A percentile compares a stretch with the other conserved stretches of the same genome.
phyloP scores from a whole-genome alignment of 1,140 invertebrate species.

The Trichomalopsis sarcophagae region DNA sequence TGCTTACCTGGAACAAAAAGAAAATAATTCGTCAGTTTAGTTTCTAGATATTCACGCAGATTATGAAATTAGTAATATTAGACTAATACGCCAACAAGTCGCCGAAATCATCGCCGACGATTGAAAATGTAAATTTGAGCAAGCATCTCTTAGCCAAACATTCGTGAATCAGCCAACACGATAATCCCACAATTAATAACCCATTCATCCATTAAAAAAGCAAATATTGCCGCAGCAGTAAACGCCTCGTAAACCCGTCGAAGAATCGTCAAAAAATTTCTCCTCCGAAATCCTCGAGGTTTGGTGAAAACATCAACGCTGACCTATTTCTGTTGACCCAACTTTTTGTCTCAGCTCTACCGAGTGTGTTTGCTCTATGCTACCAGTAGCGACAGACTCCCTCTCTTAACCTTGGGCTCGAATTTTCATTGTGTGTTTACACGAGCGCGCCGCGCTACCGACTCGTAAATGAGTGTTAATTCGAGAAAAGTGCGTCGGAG shows the following conservation, averaged over 20 bases:
- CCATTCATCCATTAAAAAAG: not conserved
- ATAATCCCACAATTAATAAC: not conserved
- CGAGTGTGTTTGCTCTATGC: not conserved
- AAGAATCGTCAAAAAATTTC: not conserved
- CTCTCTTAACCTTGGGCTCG: not conserved
- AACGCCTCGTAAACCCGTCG: not conserved
- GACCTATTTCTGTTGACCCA: slow-evolving; percentile 33
- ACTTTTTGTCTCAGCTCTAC: not conserved
- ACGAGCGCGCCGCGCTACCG: not conserved
- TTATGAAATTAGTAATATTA: too few relatives aligned
- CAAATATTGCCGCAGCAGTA: not conserved
- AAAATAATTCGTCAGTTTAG: not conserved
- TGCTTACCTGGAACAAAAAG: slow-evolving; percentile 19
- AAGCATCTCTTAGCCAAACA: not conserved
- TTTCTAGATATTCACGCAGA: too few relatives aligned
- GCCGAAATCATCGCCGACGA: too few relatives aligned
- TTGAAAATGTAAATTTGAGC: slow-evolving; percentile 5
- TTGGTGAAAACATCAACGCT: not conserved
- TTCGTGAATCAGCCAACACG: not conserved
- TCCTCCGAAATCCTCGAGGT: not conserved
- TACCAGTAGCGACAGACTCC: not conserved
- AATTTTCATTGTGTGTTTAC: slow-evolving; percentile 25
- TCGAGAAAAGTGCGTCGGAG: slow-evolving; percentile 28
- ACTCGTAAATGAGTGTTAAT: slow-evolving; percentile 42
- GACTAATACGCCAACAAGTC: too few relatives aligned